phyloP scores from a whole-genome alignment of 2,797 vertebrate genomes.

The Serranus cabrilla region DNA sequence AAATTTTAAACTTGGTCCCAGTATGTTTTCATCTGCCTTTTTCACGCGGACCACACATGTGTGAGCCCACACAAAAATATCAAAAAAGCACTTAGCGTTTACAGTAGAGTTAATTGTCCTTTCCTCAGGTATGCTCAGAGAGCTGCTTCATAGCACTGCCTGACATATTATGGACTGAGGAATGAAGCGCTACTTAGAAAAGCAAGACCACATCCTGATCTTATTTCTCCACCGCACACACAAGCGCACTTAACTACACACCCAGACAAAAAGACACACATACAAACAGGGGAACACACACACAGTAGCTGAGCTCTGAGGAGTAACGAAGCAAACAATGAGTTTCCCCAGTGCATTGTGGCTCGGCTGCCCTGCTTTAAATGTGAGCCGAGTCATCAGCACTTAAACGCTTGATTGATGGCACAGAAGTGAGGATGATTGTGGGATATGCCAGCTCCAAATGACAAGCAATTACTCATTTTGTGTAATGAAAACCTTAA shows the following conservation, averaged over 20 bases:
- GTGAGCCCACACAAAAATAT: constrained; percentile 4
- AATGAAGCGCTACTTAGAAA: constrained; percentile 72
- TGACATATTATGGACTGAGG: constrained; percentile 60
- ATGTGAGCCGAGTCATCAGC: constrained; percentile 85
- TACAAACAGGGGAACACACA: constrained; percentile 27
- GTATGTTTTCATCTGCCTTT: constrained; percentile 34
- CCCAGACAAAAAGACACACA: constrained; percentile 27
- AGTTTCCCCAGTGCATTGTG: constrained; percentile 81
- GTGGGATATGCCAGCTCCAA: constrained; percentile 87
- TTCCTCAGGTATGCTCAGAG: constrained; percentile 42
- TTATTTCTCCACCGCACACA: constrained; percentile 60
- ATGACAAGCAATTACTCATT: constrained; percentile 90
- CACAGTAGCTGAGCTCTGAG: constrained; percentile 65
- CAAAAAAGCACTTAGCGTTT: constrained; percentile 23
- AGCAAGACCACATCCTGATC: constrained; percentile 60
- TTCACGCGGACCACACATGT: constrained; percentile 12
- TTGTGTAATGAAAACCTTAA: constrained; percentile 90
- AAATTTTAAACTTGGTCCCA: constrained; percentile 55
- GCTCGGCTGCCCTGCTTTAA: constrained; percentile 81
- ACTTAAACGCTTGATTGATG: constrained; percentile 90
- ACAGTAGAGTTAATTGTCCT: constrained; percentile 37
- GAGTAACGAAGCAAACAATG: constrained; percentile 85
- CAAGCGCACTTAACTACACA: constrained; percentile 46
- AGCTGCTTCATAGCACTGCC: constrained; percentile 41
- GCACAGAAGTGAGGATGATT: constrained; percentile 86